These are phyloP conservation scores for Oreocharis arfaki DNA, from an alignment of 2,113 vertebrate species.

Conservation along the genomic window DNA sequence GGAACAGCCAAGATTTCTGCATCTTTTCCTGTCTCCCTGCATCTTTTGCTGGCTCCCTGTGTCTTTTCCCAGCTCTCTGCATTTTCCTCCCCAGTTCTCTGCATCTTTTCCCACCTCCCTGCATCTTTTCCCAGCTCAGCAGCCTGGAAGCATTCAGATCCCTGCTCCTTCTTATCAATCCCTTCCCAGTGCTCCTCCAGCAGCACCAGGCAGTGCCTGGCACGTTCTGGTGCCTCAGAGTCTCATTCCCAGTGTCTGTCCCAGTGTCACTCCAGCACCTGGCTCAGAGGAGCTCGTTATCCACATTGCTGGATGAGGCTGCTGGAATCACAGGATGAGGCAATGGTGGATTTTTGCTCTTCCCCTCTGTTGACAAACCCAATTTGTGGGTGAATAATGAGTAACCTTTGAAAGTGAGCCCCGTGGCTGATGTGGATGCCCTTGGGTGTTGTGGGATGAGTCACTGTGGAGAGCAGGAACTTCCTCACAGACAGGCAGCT, in stretches of 20 bases:
- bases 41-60: background rate
- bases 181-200: fast-evolving
- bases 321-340: background rate
- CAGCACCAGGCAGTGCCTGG: background rate
- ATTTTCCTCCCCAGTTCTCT: background rate
- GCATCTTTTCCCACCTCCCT: background rate
- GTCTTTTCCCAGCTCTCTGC: too few species aligned
- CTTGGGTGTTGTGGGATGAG: background rate
- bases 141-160: background rate
- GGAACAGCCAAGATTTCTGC: background rate
- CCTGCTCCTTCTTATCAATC: background rate
- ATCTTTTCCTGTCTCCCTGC: background rate
- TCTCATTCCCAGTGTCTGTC: background rate
- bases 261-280: background rate
- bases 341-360: background rate
- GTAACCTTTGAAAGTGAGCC: background rate
- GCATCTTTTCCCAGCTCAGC: background rate
- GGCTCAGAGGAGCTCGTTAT: background rate
- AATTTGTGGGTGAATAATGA: background rate
- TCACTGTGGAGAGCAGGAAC: background rate
- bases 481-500: background rate
- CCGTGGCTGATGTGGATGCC: background rate
- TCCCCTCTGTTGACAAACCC: background rate
- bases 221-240: background rate
- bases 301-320: background rate